Conservation (phyloP, 1,140 invertebrate genomes). For the Marisa cornuarietis region DNA sequence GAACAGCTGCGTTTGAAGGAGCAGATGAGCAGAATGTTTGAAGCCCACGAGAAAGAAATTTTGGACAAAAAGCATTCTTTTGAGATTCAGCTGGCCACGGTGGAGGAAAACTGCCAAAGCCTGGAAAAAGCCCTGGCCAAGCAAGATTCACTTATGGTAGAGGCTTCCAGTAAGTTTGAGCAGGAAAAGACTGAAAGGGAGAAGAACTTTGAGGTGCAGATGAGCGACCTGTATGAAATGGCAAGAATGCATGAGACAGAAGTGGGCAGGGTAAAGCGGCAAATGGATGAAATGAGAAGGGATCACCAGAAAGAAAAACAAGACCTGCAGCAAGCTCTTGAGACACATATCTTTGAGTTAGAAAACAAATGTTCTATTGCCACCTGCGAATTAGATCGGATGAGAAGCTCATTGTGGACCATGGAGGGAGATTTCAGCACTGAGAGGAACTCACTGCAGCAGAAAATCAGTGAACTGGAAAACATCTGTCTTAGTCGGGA, state of each 20-base stretch:
- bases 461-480: slow-evolving; percentile 29
- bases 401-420: slow-evolving; percentile 19
- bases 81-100: slow-evolving; percentile 32
- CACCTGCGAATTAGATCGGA: slow-evolving; percentile 20
- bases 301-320: slow-evolving; percentile 35
- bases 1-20: slow-evolving; percentile 30
- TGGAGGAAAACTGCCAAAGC: slow-evolving; percentile 31
- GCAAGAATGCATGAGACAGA: slow-evolving; percentile 38
- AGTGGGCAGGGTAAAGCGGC: slow-evolving; percentile 34
- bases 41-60: slow-evolving; percentile 29
- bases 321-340: slow-evolving; percentile 29
- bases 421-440: slow-evolving; percentile 21
- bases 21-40: slow-evolving; percentile 21
- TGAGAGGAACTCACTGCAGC: slow-evolving; percentile 22
- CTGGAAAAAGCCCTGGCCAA: slow-evolving; percentile 28
- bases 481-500: slow-evolving; percentile 9
- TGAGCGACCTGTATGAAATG: slow-evolving; percentile 41
- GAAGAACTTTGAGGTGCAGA: slow-evolving; percentile 30
- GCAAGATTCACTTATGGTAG: slow-evolving; percentile 17
- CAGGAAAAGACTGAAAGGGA: slow-evolving; percentile 30
- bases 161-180: slow-evolving; percentile 22
- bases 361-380: slow-evolving; percentile 34
- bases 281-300: slow-evolving; percentile 43
- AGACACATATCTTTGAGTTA: slow-evolving; percentile 37
- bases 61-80: slow-evolving; percentile 23